Evolutionary conservation across 2,888 invertebrate genomes (phyloP).

Genomic region (Autographa pulchrina): DNA sequence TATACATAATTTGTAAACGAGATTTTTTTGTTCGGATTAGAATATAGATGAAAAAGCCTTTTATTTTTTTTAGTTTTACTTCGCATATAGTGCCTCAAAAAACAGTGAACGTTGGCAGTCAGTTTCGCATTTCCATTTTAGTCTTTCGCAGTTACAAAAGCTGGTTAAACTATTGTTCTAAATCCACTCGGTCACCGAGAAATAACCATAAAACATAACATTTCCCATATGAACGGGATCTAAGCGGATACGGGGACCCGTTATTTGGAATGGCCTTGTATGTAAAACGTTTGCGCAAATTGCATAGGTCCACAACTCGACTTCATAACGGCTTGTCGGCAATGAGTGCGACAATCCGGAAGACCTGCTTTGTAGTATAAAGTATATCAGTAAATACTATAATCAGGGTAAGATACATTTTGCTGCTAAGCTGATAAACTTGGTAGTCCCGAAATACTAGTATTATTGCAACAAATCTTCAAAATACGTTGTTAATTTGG

Average conservation of each 20-base stretch:
- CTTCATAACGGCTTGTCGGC: conserved; percentile 60
- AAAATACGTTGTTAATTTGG: too few relatives aligned
- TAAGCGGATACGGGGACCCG: conserved; percentile 69
- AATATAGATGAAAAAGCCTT: too few relatives aligned
- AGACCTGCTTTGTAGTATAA: conserved; percentile 50
- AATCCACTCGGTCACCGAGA: conserved; percentile 43
- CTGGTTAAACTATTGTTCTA: not conserved
- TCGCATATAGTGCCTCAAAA: too few relatives aligned
- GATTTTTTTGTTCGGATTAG: not conserved
- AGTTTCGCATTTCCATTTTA: not conserved
- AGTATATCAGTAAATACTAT: conserved; percentile 22
- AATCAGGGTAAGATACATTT: not conserved
- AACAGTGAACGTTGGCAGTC: not conserved
- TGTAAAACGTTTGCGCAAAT: conserved; percentile 75
- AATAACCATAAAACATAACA: conserved; percentile 61
- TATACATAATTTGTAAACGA: not conserved
- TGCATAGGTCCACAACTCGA: conserved; percentile 63
- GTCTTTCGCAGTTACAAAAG: not conserved
- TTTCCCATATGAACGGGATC: conserved; percentile 75
- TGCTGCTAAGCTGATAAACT: not conserved
- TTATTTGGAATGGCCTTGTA: conserved; percentile 68
- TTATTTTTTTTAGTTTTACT: too few relatives aligned
- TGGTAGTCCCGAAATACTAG: not conserved
- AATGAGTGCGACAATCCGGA: conserved; percentile 60
- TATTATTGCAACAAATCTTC: too few relatives aligned